Conservation (phyloP, 2,797 vertebrate species). For the Pantherophis vulpinus region DNA sequence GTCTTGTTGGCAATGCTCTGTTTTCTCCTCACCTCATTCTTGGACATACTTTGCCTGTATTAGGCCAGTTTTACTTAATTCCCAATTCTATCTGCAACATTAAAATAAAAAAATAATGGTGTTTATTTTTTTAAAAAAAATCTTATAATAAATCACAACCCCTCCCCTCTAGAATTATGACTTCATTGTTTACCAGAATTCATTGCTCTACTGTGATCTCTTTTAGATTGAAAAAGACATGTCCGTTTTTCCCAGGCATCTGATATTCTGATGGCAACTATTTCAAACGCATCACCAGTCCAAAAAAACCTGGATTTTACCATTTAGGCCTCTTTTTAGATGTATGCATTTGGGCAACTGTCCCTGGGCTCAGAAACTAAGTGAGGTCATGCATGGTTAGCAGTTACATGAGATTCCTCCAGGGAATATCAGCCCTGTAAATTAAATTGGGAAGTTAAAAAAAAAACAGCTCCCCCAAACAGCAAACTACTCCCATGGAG, state of each 20-base stretch:
- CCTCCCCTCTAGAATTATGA: background rate
- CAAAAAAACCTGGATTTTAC: background rate
- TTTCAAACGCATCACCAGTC: background rate
- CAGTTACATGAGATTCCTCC: background rate
- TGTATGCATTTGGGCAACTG: background rate
- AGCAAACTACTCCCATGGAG: background rate
- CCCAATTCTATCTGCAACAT: conserved; percentile 1
- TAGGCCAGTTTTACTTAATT: conserved; percentile 57
- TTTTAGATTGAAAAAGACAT: background rate
- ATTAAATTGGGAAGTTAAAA: background rate
- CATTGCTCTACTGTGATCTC: background rate
- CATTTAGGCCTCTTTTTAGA: background rate
- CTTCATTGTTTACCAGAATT: background rate
- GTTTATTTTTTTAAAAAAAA: background rate
- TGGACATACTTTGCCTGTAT: background rate
- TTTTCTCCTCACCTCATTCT: conserved; percentile 31
- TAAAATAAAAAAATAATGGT: background rate
- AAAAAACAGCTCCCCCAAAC: background rate
- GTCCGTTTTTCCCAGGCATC: too few relatives aligned
- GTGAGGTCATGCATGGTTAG: background rate
- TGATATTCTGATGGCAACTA: background rate
- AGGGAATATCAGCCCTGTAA: background rate
- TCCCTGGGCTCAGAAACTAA: background rate
- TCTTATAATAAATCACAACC: background rate
- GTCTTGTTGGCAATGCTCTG: conserved; percentile 50